Evolutionary conservation across 2,797 vertebrate genomes (phyloP).

Genomic region (Sus cebifrons): DNA sequence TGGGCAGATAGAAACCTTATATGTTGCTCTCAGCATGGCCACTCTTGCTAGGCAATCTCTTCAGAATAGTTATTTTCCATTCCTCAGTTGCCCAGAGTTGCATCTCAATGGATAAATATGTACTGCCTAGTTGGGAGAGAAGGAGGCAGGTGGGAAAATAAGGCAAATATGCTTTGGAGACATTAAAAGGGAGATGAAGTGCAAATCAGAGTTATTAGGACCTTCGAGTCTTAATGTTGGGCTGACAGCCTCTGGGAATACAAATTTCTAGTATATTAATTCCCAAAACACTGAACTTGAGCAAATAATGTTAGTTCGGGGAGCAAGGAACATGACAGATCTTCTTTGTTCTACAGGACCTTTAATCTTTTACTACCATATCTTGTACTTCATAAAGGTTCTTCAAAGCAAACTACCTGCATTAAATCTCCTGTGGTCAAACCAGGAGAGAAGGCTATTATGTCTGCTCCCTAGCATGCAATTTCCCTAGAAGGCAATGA

Average conservation of each 20-base stretch:
- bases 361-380: not conserved
- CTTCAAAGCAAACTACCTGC: not conserved
- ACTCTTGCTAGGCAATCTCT: not conserved
- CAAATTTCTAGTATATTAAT: not conserved
- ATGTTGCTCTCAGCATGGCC: not conserved
- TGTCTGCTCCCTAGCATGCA: not conserved
- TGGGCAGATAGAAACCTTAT: not conserved
- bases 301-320: not conserved
- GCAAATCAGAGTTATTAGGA: not conserved
- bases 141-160: not conserved
- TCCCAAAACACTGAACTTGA: not conserved
- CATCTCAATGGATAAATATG: not conserved
- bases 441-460: not conserved
- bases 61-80: not conserved
- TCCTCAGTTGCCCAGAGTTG: not conserved
- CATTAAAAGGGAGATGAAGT: not conserved
- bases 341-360: not conserved
- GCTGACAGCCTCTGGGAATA: not conserved
- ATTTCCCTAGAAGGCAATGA: not conserved
- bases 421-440: not conserved
- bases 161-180: not conserved
- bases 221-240: not conserved
- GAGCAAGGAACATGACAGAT: not conserved
- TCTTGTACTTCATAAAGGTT: not conserved
- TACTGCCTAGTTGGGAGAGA: not conserved